Evolutionary conservation across 64 coral and sea anemone genomes (phyloP).

Genomic region (Stichodactyla mertensii): DNA sequence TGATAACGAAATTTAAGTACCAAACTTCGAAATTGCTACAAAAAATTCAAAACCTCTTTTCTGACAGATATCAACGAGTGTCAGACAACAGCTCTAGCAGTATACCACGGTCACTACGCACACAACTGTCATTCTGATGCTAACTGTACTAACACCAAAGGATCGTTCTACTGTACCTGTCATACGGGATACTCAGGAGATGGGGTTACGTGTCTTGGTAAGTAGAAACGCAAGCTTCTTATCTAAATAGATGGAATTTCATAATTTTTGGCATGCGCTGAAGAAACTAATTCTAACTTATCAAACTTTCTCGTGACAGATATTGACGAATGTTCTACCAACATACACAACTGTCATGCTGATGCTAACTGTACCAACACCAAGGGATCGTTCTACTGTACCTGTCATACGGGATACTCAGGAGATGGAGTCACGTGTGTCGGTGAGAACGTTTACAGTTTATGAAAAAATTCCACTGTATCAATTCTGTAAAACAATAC

Average conservation of each 20-base stretch:
- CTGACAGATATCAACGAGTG: conserved; percentile 54
- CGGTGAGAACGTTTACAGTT: conserved; percentile 27
- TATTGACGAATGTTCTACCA: conserved; percentile 54
- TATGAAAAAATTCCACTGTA: not conserved
- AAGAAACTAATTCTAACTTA: no score
- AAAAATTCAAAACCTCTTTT: not conserved
- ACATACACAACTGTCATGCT: conserved; percentile 47
- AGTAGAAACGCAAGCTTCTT: not conserved
- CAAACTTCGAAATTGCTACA: not conserved
- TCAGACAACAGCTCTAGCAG: conserved; percentile 14
- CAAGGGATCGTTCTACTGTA: conserved; percentile 86
- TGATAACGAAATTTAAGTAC: no score
- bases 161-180: conserved; percentile 78
- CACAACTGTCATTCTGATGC: conserved; percentile 66
- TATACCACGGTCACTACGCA: conserved; percentile 42
- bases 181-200: conserved; percentile 70
- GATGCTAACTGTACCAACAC: conserved; percentile 74
- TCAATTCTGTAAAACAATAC: not conserved
- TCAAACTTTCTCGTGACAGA: conserved; percentile 12
- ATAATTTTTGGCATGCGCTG: no score
- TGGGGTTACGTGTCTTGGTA: conserved; percentile 70
- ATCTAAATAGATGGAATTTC: conserved; percentile 12
- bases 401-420: conserved; percentile 66
- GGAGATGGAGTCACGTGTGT: conserved; percentile 67
- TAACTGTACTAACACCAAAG: conserved; percentile 72